Conservation (phyloP, 2,113 vertebrate genomes). For the Poicephalus meyeri region DNA sequence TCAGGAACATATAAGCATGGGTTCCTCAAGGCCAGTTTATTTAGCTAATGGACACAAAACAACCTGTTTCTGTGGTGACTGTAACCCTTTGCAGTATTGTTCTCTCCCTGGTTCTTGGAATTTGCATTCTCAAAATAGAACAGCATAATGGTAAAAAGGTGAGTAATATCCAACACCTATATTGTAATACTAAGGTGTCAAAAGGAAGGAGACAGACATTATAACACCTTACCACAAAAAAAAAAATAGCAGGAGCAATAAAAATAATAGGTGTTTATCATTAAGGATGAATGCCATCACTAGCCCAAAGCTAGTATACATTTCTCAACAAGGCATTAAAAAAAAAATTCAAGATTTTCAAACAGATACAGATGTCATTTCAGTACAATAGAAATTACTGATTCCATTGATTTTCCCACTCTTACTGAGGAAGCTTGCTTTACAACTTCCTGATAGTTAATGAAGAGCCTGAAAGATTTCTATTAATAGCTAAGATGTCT, state of each 20-base stretch:
- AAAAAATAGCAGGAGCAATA: neutral
- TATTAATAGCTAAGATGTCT: neutral
- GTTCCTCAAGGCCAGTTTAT: neutral
- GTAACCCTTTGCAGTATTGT: neutral
- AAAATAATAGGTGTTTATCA: neutral
- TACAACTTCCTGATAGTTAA: neutral
- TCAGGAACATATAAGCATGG: neutral
- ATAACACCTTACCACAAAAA: neutral
- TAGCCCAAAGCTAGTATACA: neutral
- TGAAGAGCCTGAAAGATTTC: neutral
- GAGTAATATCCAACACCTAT: neutral
- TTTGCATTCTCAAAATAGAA: neutral
- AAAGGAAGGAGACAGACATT: neutral
- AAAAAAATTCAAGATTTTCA: neutral
- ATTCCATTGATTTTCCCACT: neutral
- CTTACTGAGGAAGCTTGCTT: neutral
- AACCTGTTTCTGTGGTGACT: neutral
- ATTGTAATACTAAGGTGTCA: neutral
- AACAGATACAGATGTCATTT: neutral
- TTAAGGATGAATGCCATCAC: neutral
- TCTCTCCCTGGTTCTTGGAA: neutral
- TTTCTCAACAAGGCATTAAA: neutral
- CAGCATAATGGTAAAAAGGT: neutral
- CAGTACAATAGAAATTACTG: neutral
- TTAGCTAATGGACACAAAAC: neutral